Percentiles rank a stretch among this genome's conserved stretches.
Evolutionary conservation across 2,113 vertebrate genomes (phyloP).

Genomic region (Callopanchax toddi): DNA sequence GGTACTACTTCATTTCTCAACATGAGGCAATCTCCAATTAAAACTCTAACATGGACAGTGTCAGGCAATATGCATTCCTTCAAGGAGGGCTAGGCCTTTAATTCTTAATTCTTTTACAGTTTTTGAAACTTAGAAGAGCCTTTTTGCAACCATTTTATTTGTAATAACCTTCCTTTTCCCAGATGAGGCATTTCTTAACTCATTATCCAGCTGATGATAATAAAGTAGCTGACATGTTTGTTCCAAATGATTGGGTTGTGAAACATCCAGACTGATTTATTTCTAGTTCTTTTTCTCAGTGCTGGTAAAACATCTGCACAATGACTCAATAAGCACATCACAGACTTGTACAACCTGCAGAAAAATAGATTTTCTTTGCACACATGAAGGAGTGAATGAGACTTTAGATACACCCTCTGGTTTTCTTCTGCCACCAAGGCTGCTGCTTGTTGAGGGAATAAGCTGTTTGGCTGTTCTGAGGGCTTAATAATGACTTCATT

Average conservation of each 20-base stretch:
- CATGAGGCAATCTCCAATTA: too few species aligned
- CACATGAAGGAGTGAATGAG: conserved; percentile 6
- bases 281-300: background rate
- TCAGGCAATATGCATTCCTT: too few species aligned
- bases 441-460: conserved; percentile 35
- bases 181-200: background rate
- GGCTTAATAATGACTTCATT: conserved; percentile 40
- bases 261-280: conserved; percentile 37
- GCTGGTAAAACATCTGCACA: conserved; percentile 44
- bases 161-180: too few species aligned
- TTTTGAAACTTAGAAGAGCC: too few species aligned
- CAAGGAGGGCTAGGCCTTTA: too few species aligned
- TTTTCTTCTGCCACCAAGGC: conserved; percentile 12
- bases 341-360: background rate
- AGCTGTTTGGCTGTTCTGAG: conserved; percentile 10
- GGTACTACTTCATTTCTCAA: too few species aligned
- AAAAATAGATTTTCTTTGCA: conserved; percentile 28
- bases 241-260: conserved; percentile 16
- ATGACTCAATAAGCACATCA: conserved; percentile 25
- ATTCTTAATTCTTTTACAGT: too few species aligned
- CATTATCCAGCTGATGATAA: conserved; percentile 5
- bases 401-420: conserved; percentile 5
- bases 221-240: background rate
- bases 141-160: too few species aligned
- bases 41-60: too few species aligned